phyloP scores from a whole-genome alignment of 2,113 vertebrate species.

The Athene cunicularia region DNA sequence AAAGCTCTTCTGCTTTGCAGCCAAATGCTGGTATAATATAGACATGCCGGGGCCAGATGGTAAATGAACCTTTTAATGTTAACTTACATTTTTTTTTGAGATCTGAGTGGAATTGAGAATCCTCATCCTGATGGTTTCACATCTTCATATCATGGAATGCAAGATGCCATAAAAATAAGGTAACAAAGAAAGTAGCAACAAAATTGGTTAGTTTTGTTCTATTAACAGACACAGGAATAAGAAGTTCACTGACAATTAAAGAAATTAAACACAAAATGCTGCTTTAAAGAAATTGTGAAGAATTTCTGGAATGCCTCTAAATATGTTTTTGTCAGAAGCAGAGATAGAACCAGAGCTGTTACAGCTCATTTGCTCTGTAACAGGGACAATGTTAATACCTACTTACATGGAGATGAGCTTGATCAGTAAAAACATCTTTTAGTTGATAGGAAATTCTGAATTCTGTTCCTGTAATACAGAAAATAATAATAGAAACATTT shows the following conservation, averaged over 20 bases:
- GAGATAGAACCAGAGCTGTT: background rate
- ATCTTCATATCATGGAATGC: background rate
- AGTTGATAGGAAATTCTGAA: background rate
- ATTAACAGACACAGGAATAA: background rate
- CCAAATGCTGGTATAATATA: background rate
- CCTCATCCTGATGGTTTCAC: background rate
- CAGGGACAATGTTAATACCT: background rate
- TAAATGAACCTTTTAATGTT: background rate
- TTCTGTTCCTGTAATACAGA: background rate
- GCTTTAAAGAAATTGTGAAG: background rate
- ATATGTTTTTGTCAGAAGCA: background rate
- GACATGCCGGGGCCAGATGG: conserved; percentile 19
- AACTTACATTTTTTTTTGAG: background rate
- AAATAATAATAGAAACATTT: background rate
- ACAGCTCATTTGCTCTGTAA: background rate
- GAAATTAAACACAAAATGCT: background rate
- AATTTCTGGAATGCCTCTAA: background rate
- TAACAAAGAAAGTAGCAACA: background rate
- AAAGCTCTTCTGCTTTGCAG: conserved; percentile 15
- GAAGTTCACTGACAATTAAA: background rate
- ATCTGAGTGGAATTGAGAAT: background rate
- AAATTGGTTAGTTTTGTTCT: background rate
- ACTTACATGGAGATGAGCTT: background rate
- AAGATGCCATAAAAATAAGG: background rate
- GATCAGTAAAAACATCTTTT: background rate